A percentile compares a stretch with the other conserved stretches of the same genome.
These are phyloP conservation scores for Saxicola maurus DNA, from an alignment of 2,797 vertebrate genomes.

Conservation along the genomic window DNA sequence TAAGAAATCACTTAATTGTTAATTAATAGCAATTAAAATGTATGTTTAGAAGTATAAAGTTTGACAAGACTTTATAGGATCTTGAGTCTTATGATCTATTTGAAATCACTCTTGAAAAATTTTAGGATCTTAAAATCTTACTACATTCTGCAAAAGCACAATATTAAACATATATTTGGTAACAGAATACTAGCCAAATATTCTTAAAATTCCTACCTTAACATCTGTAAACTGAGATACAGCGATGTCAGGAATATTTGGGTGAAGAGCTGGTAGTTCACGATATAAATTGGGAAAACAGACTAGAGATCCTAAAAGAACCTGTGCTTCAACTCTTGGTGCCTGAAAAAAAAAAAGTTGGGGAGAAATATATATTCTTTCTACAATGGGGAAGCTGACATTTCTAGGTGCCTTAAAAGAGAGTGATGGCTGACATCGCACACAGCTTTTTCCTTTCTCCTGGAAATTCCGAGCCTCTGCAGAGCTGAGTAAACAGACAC, in stretches of 20 bases:
- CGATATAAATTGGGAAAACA: slow-evolving; percentile 94
- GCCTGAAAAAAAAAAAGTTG: slow-evolving; percentile 72
- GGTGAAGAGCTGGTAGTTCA: slow-evolving; percentile 91
- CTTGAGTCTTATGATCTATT: neutral
- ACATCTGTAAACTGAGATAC: slow-evolving; percentile 92
- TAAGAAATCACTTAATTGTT: neutral
- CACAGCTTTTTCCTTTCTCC: neutral
- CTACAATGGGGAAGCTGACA: neutral
- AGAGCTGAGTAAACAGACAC: neutral
- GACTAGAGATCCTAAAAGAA: slow-evolving; percentile 93
- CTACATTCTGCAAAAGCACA: neutral
- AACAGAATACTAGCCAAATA: neutral
- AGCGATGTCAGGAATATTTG: slow-evolving; percentile 87
- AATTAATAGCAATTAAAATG: neutral
- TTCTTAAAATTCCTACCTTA: slow-evolving; percentile 77
- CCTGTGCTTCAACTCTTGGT: slow-evolving; percentile 94
- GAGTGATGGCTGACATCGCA: neutral
- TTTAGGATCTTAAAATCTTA: neutral
- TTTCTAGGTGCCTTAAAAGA: neutral
- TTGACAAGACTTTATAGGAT: neutral
- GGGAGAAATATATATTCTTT: neutral
- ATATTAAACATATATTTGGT: neutral
- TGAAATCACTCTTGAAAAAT: neutral
- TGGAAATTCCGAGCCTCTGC: neutral
- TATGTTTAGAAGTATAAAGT: neutral